phyloP scores from a whole-genome alignment of 2,797 vertebrate genomes.

The Notoglanidium macrostoma region DNA sequence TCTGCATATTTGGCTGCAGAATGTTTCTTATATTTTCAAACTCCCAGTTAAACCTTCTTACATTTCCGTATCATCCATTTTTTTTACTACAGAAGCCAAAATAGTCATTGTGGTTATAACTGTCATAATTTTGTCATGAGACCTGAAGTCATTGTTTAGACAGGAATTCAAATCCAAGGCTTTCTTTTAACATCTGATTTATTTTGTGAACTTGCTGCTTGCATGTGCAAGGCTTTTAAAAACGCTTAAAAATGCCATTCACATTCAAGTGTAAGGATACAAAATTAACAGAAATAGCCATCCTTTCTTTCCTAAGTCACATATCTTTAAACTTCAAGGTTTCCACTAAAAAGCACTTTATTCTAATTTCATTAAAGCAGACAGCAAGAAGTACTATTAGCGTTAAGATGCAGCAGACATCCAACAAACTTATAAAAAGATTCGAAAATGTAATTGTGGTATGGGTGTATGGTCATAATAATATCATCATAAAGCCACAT shows the following conservation, averaged over 20 bases:
- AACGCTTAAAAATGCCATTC: slow-evolving; percentile 20
- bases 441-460: background rate
- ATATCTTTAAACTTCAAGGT: slow-evolving; percentile 38
- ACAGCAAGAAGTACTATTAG: slow-evolving; percentile 2
- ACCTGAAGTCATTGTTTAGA: background rate
- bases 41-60: slow-evolving; percentile 48
- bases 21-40: slow-evolving; percentile 45
- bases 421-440: background rate
- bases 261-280: background rate
- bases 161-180: slow-evolving; percentile 29
- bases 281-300: background rate
- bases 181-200: slow-evolving; percentile 33
- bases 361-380: slow-evolving; percentile 19
- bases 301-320: slow-evolving; percentile 8
- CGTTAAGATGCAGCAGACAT: background rate
- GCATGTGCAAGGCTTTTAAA: slow-evolving; percentile 13
- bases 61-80: slow-evolving; percentile 18
- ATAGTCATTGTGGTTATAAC: background rate
- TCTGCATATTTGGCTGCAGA: slow-evolving; percentile 63
- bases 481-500: background rate
- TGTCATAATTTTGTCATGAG: background rate
- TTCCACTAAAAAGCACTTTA: slow-evolving; percentile 29
- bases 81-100: slow-evolving; percentile 28
- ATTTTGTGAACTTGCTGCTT: slow-evolving; percentile 11
- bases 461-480: background rate